Percentiles rank a stretch among this genome's conserved stretches.
Conservation (phyloP, 2,797 vertebrate species). For the Anguilla anguilla region DNA sequence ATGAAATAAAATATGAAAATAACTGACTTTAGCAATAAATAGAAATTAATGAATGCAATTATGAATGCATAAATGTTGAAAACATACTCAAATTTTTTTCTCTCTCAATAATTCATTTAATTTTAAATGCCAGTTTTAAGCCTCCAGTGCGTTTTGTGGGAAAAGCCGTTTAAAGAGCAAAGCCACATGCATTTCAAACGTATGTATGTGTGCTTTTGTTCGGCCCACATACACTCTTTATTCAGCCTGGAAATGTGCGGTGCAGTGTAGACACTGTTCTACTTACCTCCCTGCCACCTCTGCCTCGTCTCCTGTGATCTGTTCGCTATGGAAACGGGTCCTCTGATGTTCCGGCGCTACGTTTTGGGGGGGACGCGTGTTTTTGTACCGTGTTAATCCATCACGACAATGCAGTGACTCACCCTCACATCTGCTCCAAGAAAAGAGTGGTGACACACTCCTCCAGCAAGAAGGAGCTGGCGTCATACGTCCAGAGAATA, state of each 20-base stretch:
- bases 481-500: neutral
- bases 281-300: neutral
- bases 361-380: neutral
- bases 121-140: too few species aligned
- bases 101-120: too few species aligned
- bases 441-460: neutral
- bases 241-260: neutral
- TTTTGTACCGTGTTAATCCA: neutral
- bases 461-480: neutral
- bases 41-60: too few species aligned
- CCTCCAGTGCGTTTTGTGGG: neutral
- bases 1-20: neutral
- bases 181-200: neutral
- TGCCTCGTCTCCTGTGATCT: neutral
- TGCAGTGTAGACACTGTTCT: neutral
- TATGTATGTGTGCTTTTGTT: neutral
- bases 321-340: neutral
- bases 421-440: neutral
- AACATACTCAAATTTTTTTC: too few species aligned
- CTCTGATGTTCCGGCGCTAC: neutral
- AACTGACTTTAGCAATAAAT: too few species aligned
- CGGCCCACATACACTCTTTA: neutral
- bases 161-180: neutral
- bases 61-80: too few species aligned
- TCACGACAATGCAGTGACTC: neutral